phyloP scores from a whole-genome alignment of 2,888 invertebrate species.

The Agrochola lota region DNA sequence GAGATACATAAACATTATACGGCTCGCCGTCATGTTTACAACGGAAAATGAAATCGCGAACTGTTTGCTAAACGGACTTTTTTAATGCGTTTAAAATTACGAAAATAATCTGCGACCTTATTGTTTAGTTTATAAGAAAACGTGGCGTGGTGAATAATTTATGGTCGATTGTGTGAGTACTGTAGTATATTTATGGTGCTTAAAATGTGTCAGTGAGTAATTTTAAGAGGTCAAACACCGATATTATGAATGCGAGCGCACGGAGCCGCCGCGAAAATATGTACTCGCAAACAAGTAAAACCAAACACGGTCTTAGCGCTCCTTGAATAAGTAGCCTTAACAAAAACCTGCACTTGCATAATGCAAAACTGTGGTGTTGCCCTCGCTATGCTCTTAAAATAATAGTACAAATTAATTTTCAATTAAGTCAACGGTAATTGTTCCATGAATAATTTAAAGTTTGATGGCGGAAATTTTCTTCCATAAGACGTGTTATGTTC shows the following conservation, averaged over 20 bases:
- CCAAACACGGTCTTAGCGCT: slow-evolving; percentile 81
- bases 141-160: slow-evolving; percentile 55
- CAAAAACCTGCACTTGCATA: slow-evolving; percentile 81
- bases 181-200: slow-evolving; percentile 59
- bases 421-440: slow-evolving; percentile 73
- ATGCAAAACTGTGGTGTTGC: slow-evolving; percentile 69
- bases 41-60: slow-evolving; percentile 85
- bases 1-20: slow-evolving; percentile 88
- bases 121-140: slow-evolving; percentile 62
- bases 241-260: slow-evolving; percentile 88
- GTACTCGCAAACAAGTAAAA: slow-evolving; percentile 83
- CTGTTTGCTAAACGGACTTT: slow-evolving; percentile 81
- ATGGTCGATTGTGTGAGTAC: slow-evolving; percentile 57
- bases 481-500: slow-evolving; percentile 54
- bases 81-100: slow-evolving; percentile 83
- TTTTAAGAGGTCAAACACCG: slow-evolving; percentile 85
- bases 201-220: slow-evolving; percentile 82
- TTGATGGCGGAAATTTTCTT: slow-evolving; percentile 61
- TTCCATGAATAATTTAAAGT: slow-evolving; percentile 74
- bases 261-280: slow-evolving; percentile 86
- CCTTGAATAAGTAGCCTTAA: slow-evolving; percentile 78
- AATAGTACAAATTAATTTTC: slow-evolving; percentile 73
- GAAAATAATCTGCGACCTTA: slow-evolving; percentile 73
- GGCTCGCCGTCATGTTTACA: slow-evolving; percentile 86
- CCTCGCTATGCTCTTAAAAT: slow-evolving; percentile 63